Percentiles rank a stretch among this genome's conserved stretches.
phyloP scores from a whole-genome alignment of 2,888 invertebrate genomes.

The Oscheius sp. region DNA sequence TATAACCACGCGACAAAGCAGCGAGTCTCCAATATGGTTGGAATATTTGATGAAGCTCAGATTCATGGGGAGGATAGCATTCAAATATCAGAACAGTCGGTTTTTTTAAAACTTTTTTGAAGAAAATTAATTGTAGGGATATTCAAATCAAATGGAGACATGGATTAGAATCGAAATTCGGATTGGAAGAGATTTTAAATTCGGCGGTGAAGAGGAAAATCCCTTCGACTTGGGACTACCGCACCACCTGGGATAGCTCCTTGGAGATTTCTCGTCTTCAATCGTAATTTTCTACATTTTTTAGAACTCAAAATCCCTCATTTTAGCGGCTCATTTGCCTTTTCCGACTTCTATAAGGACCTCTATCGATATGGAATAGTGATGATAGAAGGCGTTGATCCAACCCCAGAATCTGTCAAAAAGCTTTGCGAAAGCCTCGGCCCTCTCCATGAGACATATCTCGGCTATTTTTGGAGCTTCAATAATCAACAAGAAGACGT shows the following conservation, averaged over 20 bases:
- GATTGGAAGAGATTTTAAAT: conserved; percentile 12
- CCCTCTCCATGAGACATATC: conserved; percentile 79
- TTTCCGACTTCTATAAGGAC: conserved; percentile 46
- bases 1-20: conserved; percentile 63
- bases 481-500: conserved; percentile 41
- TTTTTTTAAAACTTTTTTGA: not conserved
- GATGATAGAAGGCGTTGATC: conserved; percentile 48
- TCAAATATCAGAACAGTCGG: conserved; percentile 2
- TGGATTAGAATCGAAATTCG: conserved; percentile 46
- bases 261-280: conserved; percentile 44
- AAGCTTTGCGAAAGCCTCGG: conserved; percentile 75
- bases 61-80: not conserved
- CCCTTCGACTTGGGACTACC: not conserved
- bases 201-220: not conserved
- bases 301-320: not conserved
- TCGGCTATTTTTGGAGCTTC: conserved; percentile 81
- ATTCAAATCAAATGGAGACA: conserved; percentile 48
- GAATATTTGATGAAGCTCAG: conserved; percentile 39
- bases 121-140: not conserved
- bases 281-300: conserved; percentile 31
- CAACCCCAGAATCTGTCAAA: conserved; percentile 48
- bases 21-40: conserved; percentile 51
- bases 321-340: conserved; percentile 45
- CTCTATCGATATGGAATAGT: conserved; percentile 62
- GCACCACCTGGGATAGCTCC: conserved; percentile 13